Percentiles rank a stretch among this genome's conserved stretches.
These are phyloP conservation scores for Drosophila rellima DNA, from an alignment of 2,888 invertebrate species.

Conservation along the genomic window DNA sequence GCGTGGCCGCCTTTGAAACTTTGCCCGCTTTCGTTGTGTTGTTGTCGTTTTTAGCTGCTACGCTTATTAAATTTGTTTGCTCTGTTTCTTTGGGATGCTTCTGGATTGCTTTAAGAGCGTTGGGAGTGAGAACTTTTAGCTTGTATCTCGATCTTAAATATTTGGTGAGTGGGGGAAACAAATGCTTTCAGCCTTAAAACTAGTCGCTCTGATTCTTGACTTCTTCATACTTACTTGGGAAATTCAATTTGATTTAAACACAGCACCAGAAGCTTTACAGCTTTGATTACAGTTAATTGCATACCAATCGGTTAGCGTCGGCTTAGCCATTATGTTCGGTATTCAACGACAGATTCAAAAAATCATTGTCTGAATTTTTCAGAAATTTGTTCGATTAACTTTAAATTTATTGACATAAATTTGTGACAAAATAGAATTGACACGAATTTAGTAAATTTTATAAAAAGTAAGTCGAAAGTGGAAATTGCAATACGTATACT, in stretches of 20 bases:
- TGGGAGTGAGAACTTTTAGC: slow-evolving; percentile 24
- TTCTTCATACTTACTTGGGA: not conserved
- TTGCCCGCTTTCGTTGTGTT: slow-evolving; percentile 24
- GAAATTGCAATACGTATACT: too few species aligned
- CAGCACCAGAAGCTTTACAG: slow-evolving; percentile 7
- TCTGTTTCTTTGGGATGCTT: slow-evolving; percentile 30
- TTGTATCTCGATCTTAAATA: slow-evolving; percentile 34
- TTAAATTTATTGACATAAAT: not conserved
- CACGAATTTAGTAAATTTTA: too few species aligned
- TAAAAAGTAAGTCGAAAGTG: too few species aligned
- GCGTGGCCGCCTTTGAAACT: slow-evolving; percentile 57
- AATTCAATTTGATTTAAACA: slow-evolving; percentile 30
- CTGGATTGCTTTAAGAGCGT: not conserved
- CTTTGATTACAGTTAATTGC: slow-evolving; percentile 34
- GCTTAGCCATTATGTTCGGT: not conserved
- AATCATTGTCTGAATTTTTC: too few species aligned
- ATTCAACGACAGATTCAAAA: not conserved
- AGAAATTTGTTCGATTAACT: not conserved
- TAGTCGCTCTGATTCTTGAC: slow-evolving; percentile 16
- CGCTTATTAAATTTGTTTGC: slow-evolving; percentile 64
- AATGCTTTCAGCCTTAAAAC: slow-evolving; percentile 41
- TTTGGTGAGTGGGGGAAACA: not conserved
- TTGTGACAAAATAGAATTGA: not conserved
- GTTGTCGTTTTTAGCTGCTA: slow-evolving; percentile 49
- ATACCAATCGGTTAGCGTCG: slow-evolving; percentile 21